Base-by-base conservation (phyloP, 2,888 invertebrate genomes). In the Emesis furor region DNA sequence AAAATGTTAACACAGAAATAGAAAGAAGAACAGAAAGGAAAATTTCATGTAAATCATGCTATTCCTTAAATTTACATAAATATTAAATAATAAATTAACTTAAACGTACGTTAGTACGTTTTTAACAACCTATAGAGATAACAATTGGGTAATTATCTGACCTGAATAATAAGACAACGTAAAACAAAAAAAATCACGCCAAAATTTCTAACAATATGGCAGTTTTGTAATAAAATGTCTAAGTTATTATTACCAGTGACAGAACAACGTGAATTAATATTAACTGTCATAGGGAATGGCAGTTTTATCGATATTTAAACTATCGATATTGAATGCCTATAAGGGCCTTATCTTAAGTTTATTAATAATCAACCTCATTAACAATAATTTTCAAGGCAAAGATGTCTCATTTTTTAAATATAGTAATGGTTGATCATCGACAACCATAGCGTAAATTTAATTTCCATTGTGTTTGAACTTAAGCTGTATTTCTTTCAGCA, bases 31-130 rank as follows among this genome's bases (percentile, higher is more conserved):
- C 30, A 62, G 30, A 62, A 24, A 4, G 30, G 24, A 62, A 62
- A 62, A 30, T 10, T 59, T 24, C 17, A 59, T 6, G 8, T 17
- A 24, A 62, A 62, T 62, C 62, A 62, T 62, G 30, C 62, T 62
- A 4, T 62, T 62, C 62, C 62, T 62, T 62, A 62, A 62, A 30
- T 30, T 62, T 7, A 62, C 30, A 62, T 62, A 62, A 62, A 62
- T 62, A 30, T 10, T 59, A 59, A 59, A 59, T 17, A 59, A 62
- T 62, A 62, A 62, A 62, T 62, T 62, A 62, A 12, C 65, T 65
- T 65, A 65, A 24, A 65, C 14, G 65, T 65, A 65, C 32, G 30
- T 65, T 32, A 30, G 32, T 2, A 65, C 65, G 30, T 12, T 32
- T 32, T 65, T 65, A 65, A 65, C 65, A 32, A 65, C 32, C 65